phyloP scores from a whole-genome alignment of 2,113 vertebrate species.

The Psilopogon haemacephalus region DNA sequence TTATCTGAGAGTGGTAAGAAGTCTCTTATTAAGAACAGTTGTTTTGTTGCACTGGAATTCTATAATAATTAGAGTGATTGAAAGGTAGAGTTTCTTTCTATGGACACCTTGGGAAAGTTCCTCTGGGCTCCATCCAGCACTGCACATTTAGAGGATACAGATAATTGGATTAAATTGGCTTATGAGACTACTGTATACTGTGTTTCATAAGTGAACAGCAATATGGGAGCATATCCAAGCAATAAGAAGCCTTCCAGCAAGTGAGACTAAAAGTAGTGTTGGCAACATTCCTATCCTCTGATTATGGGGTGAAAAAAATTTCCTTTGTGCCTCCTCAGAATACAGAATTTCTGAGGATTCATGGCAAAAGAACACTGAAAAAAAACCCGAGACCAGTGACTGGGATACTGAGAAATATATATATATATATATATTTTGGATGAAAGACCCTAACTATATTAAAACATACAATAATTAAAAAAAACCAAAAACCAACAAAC shows the following conservation, averaged over 20 bases:
- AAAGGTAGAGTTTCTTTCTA: no score
- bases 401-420: no score
- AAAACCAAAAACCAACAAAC: no score
- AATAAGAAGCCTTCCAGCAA: neutral
- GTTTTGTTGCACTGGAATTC: neutral
- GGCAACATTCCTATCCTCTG: neutral
- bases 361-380: neutral
- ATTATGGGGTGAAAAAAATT: neutral
- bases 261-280: neutral
- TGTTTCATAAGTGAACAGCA: neutral
- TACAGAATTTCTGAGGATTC: neutral
- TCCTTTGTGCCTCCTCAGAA: neutral
- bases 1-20: neutral
- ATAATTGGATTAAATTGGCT: neutral
- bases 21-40: neutral
- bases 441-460: no score
- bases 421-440: no score
- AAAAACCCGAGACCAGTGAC: neutral
- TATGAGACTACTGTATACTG: neutral
- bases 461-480: no score
- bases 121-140: fast-evolving
- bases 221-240: neutral
- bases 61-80: neutral
- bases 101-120: neutral
- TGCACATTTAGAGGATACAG: neutral